Evolutionary conservation across 1,140 invertebrate genomes (phyloP).

Genomic region (Rhagoletis pomonella): DNA sequence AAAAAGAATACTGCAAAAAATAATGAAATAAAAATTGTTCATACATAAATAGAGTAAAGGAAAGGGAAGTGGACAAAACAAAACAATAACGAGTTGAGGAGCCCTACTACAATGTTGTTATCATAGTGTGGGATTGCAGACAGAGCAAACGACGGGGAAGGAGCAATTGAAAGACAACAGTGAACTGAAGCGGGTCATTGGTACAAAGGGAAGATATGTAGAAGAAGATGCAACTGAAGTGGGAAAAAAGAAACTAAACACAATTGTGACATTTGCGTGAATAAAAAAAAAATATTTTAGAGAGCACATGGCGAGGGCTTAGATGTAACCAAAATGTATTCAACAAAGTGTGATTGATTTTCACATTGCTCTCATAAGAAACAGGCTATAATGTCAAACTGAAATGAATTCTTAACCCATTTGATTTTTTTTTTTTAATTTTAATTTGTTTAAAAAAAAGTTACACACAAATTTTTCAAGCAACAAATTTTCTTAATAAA

Average conservation of each 20-base stretch:
- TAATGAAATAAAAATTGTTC: background rate
- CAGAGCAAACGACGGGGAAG: background rate
- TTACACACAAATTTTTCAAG: no score
- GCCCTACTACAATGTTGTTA: background rate
- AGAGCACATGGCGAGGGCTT: background rate
- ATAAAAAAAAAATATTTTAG: background rate
- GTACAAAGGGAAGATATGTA: background rate
- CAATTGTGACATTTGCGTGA: background rate
- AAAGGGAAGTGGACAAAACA: background rate
- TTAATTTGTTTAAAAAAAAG: no score
- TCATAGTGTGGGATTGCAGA: background rate
- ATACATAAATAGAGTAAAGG: background rate
- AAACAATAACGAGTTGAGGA: conserved; percentile 8
- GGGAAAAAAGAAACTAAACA: background rate
- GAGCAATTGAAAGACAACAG: background rate
- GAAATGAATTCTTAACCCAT: no score
- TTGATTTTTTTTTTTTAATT: no score
- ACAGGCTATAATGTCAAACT: no score
- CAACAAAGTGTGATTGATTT: no score
- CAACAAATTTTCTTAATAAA: no score
- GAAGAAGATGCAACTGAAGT: background rate
- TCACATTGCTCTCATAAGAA: no score
- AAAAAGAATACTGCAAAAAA: background rate
- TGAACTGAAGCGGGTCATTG: conserved; percentile 13
- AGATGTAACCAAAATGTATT: background rate